phyloP scores from a whole-genome alignment of 2,888 invertebrate species.

The Orchestes rusci region DNA sequence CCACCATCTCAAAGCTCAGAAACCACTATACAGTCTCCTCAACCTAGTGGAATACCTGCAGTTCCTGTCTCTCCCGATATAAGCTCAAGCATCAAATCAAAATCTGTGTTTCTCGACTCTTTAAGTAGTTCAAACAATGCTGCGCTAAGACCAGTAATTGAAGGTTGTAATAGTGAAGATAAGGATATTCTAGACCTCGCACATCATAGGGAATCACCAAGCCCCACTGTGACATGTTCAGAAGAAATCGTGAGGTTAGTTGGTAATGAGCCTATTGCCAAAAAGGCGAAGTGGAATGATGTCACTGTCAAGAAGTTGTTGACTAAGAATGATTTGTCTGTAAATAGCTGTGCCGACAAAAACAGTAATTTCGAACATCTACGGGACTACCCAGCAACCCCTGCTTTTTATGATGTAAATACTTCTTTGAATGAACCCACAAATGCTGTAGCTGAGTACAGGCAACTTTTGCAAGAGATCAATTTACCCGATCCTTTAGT shows the following conservation, averaged over 20 bases:
- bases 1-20: constrained; percentile 64
- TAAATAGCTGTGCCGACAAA: constrained; percentile 22
- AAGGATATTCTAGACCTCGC: constrained; percentile 65
- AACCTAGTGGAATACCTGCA: constrained; percentile 64
- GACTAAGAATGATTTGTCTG: constrained; percentile 44
- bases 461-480: constrained; percentile 59
- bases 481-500: constrained; percentile 75
- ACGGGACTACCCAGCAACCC: constrained; percentile 13
- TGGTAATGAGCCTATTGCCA: constrained; percentile 43
- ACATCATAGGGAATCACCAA: constrained; percentile 54
- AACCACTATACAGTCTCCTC: constrained; percentile 66
- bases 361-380: neutral
- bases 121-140: constrained; percentile 53
- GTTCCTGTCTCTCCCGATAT: constrained; percentile 64
- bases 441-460: constrained; percentile 58
- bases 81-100: constrained; percentile 35
- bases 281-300: constrained; percentile 47
- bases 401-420: constrained; percentile 30
- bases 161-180: constrained; percentile 48
- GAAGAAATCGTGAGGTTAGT: constrained; percentile 57
- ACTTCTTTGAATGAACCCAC: constrained; percentile 44
- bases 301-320: constrained; percentile 47
- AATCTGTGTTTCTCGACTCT: constrained; percentile 55
- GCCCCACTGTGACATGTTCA: constrained; percentile 68
- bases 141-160: constrained; percentile 50